phyloP scores from a whole-genome alignment of 2,113 vertebrate species.

The Callorhinus ursinus region DNA sequence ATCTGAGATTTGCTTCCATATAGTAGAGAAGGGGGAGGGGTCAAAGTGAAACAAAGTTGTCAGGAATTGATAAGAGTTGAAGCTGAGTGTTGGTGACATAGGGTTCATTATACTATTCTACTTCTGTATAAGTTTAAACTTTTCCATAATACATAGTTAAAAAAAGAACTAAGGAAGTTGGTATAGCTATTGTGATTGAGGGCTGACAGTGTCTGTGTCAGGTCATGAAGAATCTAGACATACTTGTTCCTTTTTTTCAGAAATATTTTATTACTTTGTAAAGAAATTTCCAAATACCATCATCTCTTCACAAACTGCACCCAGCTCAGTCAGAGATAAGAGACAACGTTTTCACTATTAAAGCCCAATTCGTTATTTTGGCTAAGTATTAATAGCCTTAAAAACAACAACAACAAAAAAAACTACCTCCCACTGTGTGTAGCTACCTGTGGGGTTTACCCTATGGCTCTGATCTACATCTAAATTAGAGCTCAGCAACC shows the following conservation, averaged over 20 bases:
- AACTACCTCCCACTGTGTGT: not conserved
- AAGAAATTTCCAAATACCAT: not conserved
- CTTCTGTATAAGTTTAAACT: conserved; percentile 27
- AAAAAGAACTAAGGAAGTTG: not conserved
- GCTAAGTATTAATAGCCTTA: not conserved
- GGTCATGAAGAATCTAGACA: not conserved
- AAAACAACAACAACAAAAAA: not conserved
- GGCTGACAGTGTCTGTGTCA: not conserved
- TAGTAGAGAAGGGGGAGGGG: not conserved
- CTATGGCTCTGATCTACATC: not conserved
- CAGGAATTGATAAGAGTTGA: not conserved
- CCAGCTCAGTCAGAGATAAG: not conserved
- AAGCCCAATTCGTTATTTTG: conserved; percentile 30
- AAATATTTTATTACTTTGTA: conserved; percentile 8
- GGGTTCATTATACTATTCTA: not conserved
- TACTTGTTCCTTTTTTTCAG: not conserved
- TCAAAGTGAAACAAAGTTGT: not conserved
- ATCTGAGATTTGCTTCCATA: not conserved
- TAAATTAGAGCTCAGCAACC: not conserved
- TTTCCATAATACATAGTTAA: conserved; percentile 20
- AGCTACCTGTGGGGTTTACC: not conserved
- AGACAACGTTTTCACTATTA: not conserved
- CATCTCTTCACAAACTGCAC: not conserved
- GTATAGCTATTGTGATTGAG: not conserved
- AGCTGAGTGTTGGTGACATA: not conserved